A percentile compares a stretch with the other conserved stretches of the same genome.
These are phyloP conservation scores for Esox masquinongy DNA, from an alignment of 2,797 vertebrate genomes.

Conservation along the genomic window DNA sequence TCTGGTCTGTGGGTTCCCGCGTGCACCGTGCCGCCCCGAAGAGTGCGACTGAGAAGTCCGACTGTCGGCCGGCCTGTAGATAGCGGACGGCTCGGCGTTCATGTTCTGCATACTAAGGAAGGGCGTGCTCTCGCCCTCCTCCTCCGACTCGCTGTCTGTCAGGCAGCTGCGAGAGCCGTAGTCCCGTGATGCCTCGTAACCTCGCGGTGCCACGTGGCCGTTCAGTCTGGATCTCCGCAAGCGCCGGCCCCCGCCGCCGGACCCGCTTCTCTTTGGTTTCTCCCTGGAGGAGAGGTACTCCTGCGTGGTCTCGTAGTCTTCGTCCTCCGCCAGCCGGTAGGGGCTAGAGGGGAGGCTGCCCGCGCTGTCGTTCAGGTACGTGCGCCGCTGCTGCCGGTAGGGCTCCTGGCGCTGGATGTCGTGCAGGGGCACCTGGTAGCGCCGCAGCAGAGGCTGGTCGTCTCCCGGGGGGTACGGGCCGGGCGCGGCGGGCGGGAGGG, in stretches of 20 bases:
- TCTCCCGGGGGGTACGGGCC: slow-evolving; percentile 88
- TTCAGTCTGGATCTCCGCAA: slow-evolving; percentile 94
- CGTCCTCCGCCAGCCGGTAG: slow-evolving; percentile 90
- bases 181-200: slow-evolving; percentile 88
- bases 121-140: slow-evolving; percentile 91
- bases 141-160: slow-evolving; percentile 92
- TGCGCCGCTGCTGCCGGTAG: slow-evolving; percentile 88
- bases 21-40: slow-evolving; percentile 82
- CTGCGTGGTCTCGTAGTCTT: slow-evolving; percentile 96
- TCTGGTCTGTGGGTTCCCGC: slow-evolving; percentile 83
- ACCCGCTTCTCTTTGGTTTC: slow-evolving; percentile 94
- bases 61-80: slow-evolving; percentile 85
- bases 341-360: slow-evolving; percentile 94
- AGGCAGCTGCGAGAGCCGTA: slow-evolving; percentile 89
- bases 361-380: slow-evolving; percentile 90
- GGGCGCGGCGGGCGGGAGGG: slow-evolving; percentile 88
- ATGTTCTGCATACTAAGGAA: slow-evolving; percentile 95
- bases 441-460: slow-evolving; percentile 89
- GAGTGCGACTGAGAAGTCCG: slow-evolving; percentile 90
- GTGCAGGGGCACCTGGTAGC: slow-evolving; percentile 85
- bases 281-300: slow-evolving; percentile 91
- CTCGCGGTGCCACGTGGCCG: slow-evolving; percentile 89
- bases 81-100: slow-evolving; percentile 86
- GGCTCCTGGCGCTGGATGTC: slow-evolving; percentile 88
- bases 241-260: slow-evolving; percentile 80